Evolutionary conservation across 2,888 invertebrate species (phyloP), one percentile per base, ranked within the genome.

Genomic region (Leptopilina drosophilae): DNA sequence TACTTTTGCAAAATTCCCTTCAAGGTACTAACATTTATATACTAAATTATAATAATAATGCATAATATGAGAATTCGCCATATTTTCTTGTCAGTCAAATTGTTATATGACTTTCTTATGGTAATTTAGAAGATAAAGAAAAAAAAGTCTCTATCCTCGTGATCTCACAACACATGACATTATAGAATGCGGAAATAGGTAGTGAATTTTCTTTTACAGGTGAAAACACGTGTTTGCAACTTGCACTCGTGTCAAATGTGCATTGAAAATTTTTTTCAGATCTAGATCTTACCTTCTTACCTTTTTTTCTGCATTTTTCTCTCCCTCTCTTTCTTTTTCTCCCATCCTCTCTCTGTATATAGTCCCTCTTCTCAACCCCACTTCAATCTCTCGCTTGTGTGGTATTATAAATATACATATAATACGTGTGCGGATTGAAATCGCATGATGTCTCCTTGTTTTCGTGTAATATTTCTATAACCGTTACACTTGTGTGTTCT

Each of bases 101-200:
- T 26, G 53, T 69, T 49, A 26, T 69, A 20, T 20, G 56, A 73
- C 40, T 73, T 73, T 73, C 73, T 33, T 53, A 73, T 73, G 49
- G 33, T 33, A 14, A 73, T 9, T 56, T 49, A 49, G 49, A 49
- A 49, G 11, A 49, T 11, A 11, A 49, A 49, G 49, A 49, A 49
- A 56, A 49, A 73, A 56, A 56, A 73, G 33, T 56, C 26, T 8
- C 9, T 73, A 73, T 73, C 73, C 33, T 40, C 53, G 53, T n/a
- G 53, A 73, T 73, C 73, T n/a, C 5, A 40, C 12, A 49, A 26
- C n/a, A 73, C 73, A 73, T 33, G 73, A 73, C 53, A 73, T 14
- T 9, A 49, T 26, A 78, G 83, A 87, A 87, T 87, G 87, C 85
- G 85, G 86, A 87, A 86, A 66, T 76, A 78, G 20, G 73, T 85